Evolutionary conservation across 2,797 vertebrate genomes (phyloP).

Genomic region (Rhinophrynus dorsalis): DNA sequence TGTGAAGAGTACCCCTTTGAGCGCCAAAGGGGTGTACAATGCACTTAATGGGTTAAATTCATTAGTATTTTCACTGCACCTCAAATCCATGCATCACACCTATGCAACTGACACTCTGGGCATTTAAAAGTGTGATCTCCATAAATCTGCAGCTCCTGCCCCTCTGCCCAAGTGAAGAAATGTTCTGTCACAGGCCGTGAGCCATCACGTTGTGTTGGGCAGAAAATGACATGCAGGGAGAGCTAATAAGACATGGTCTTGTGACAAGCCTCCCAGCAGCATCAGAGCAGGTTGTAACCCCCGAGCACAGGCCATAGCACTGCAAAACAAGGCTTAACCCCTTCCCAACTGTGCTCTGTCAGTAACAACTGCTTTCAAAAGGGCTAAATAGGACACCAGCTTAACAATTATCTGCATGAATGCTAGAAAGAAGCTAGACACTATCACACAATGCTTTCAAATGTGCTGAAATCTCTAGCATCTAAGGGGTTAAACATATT

Average conservation of each 20-base stretch:
- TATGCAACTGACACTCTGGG: too few relatives aligned
- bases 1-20: too few relatives aligned
- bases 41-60: too few relatives aligned
- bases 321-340: not conserved
- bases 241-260: conserved; percentile 18
- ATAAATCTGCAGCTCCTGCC: not conserved
- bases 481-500: too few relatives aligned
- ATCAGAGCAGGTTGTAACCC: not conserved
- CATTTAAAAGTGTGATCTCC: not conserved
- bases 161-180: conserved; percentile 1
- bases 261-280: conserved; percentile 13
- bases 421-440: too few relatives aligned
- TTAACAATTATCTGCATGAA: too few relatives aligned
- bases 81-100: too few relatives aligned
- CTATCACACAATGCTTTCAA: too few relatives aligned
- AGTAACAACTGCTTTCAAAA: not conserved
- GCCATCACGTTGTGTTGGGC: conserved; percentile 13
- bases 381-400: too few relatives aligned
- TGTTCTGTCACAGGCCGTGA: conserved; percentile 15
- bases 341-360: not conserved
- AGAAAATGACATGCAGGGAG: conserved; percentile 1
- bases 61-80: too few relatives aligned
- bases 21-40: too few relatives aligned
- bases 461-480: too few relatives aligned
- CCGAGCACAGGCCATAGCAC: not conserved